Conservation (phyloP, 1,140 invertebrate species). For the Pissodes strobi region DNA sequence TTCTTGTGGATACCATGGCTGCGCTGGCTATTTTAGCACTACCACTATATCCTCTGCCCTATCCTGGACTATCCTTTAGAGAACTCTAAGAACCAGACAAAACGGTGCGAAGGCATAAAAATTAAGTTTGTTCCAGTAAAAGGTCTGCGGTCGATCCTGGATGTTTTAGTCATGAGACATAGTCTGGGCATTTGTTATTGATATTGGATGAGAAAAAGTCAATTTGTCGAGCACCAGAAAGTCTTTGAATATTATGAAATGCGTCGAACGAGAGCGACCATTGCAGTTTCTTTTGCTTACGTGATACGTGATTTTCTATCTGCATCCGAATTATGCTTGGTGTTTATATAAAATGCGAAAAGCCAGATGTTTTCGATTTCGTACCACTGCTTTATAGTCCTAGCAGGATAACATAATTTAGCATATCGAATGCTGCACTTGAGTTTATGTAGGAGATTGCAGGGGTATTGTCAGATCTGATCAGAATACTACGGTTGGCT, state of each 20-base stretch:
- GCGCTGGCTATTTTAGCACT: neutral
- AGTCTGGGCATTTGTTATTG: too few species aligned
- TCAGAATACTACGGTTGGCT: conserved; percentile 45
- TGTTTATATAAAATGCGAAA: conserved; percentile 52
- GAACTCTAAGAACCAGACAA: conserved; percentile 17
- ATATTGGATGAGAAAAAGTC: too few species aligned
- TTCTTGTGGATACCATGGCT: conserved; percentile 1
- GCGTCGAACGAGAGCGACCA: too few species aligned
- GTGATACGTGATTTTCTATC: conserved; percentile 38
- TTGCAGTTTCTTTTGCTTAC: conserved; percentile 9
- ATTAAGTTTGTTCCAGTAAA: conserved; percentile 1
- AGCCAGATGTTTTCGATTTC: conserved; percentile 48
- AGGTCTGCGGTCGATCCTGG: neutral
- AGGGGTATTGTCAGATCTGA: conserved; percentile 52
- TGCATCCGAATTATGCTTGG: conserved; percentile 46
- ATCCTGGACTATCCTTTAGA: conserved; percentile 34
- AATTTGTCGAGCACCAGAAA: too few species aligned
- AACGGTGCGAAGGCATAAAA: conserved; percentile 23
- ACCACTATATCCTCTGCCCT: conserved; percentile 2
- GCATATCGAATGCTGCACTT: conserved; percentile 47
- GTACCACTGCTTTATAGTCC: conserved; percentile 52
- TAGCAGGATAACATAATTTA: conserved; percentile 42
- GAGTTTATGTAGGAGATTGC: conserved; percentile 54
- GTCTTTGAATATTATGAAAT: too few species aligned
- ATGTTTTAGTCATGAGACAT: conserved; percentile 12